These are phyloP conservation scores for Eupristina koningsbergeri DNA, from an alignment of 1,140 invertebrate genomes.

Conservation along the genomic window DNA sequence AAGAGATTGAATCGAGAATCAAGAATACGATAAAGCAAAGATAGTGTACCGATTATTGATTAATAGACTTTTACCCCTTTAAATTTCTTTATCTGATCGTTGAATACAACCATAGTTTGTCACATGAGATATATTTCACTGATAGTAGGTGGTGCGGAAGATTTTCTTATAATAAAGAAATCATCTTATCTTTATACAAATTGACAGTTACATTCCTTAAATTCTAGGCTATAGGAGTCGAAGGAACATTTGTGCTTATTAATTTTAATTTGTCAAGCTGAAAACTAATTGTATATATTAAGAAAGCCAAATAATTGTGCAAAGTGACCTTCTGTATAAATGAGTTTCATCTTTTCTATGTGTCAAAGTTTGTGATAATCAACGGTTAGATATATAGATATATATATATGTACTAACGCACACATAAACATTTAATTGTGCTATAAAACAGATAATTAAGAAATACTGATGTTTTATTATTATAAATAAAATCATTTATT, in stretches of 20 bases:
- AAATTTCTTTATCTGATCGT: not conserved
- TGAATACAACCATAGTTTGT: not conserved
- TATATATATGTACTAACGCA: not conserved
- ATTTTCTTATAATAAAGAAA: not conserved
- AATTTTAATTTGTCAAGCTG: too few species aligned
- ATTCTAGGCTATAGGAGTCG: not conserved
- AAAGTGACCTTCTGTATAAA: not conserved
- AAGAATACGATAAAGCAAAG: conserved; percentile 13
- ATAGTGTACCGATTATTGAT: conserved; percentile 3
- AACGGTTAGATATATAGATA: not conserved
- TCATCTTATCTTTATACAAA: not conserved
- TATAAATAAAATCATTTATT: not conserved
- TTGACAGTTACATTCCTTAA: not conserved
- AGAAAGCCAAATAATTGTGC: not conserved
- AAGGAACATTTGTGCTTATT: not conserved
- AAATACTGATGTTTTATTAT: not conserved
- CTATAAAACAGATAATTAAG: not conserved
- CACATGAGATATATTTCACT: not conserved
- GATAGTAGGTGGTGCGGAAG: not conserved
- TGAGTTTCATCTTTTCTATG: not conserved
- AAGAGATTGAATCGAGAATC: conserved; percentile 6
- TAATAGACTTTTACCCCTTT: not conserved
- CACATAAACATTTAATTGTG: not conserved
- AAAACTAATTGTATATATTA: not conserved
- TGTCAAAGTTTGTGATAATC: not conserved